Base-by-base conservation (phyloP, 2,113 vertebrate species). In the Planiliza haematocheilus region DNA sequence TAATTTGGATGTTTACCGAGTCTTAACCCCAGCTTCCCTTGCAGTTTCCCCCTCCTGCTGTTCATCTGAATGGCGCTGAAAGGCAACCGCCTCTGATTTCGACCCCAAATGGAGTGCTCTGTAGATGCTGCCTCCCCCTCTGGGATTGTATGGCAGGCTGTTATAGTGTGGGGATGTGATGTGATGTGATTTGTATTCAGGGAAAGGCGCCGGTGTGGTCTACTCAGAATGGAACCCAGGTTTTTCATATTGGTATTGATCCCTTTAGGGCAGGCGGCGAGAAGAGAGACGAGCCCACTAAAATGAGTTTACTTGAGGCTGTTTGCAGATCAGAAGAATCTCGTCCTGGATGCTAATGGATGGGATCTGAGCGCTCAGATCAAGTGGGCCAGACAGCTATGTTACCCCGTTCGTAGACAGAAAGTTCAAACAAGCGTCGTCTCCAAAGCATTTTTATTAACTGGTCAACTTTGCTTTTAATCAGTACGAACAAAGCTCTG, bases 201-300 rank as follows among this genome's bases (percentile, higher is more conserved):
- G 86, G 81, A 86, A 83, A 86, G 85, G 81, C 75, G 83, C 86
- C 64, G 14, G 81, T 86, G 86, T 89, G 84, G 84, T 86, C 90
- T 90, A 51, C 85, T 88, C 85, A 88, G 89, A 93, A 91, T 93
- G 88, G 90, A 91, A 90, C 89, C 84, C 91, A 90, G 88, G 82
- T 93, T 94, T 94, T 93, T 93, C 88, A 91, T 93, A 91, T 93
- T 93, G 91, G 87, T 94, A 93, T 93, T 89, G 91, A 93, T 93
- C 89, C 87, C 91, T 91, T 86, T 76, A 86, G 90, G 90, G 89
- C 92, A 87, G 74, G 64, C 80, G 12, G 87, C 8, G 50, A 77
- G 79, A 82, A 86, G 83, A 53, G 87, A 79, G 86, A 90, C 68
- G 86, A 86, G 82, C 76, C 51, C 80, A 82, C 86, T 91, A 88